Evolutionary conservation across 2,797 vertebrate species (phyloP), one percentile per base, ranked within the genome.

Genomic region (Cryptoprocta ferox): DNA sequence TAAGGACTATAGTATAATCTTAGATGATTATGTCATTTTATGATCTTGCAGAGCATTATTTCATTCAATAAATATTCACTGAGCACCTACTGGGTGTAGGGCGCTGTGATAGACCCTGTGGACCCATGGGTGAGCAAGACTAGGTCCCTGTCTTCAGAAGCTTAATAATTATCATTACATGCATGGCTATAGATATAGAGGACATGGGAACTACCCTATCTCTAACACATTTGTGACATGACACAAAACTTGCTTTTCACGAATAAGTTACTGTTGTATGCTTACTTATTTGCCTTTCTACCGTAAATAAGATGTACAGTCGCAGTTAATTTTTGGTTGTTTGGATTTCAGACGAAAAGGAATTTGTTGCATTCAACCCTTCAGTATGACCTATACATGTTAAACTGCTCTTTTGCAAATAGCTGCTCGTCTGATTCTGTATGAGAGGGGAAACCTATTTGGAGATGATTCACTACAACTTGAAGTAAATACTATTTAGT

Each of bases 301-400:
- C 28, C 30, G 59, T 37, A 95, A 94, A 87, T 53, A 89, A 21
- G 81, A 35, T 86, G 42, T 92, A 53, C 6, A 82, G 5, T 90
- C n/a, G 78, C 3, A 59, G n/a, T 80, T 95, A 65, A 87, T 90
- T 96, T 95, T 35, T 86, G 81, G 66, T 65, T 76, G 61, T 68
- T 90, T 94, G 89, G 59, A 75, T 96, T 65, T 42, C 50, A 94
- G 65, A 79, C 97, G 50, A 68, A 90, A 96, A 88, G 78, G 39
- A 80, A 39, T 90, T 94, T 81, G 39, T 95, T 95, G 68, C 19
- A 28, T 89, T 89, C 94, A 75, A 87, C 18, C 50, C 42, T 87
- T 87, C 63, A 19, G 0, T 84, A 61, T 91, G 65, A 85, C 56
- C 28, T 88, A 71, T 24, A 45, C 45, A 65, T 92, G 59, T 39